A percentile compares a stretch with the other conserved stretches of the same genome.
These are phyloP conservation scores for Champsocephalus gunnari DNA, from an alignment of 2,797 vertebrate species.

Conservation along the genomic window DNA sequence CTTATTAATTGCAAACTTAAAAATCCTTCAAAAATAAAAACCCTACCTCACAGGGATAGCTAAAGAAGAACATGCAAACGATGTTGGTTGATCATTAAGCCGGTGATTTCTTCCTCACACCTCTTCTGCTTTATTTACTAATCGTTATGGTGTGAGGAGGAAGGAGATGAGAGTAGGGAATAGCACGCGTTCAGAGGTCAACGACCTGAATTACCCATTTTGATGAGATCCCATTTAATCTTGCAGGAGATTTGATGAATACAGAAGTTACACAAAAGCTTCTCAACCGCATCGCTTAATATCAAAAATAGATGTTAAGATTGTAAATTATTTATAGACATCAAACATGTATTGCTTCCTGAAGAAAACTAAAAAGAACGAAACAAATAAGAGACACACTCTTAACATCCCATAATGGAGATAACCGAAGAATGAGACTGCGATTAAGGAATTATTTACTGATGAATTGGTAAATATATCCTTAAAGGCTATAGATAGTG, in stretches of 20 bases:
- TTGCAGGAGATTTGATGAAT: slow-evolving; percentile 17
- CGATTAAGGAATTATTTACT: not conserved
- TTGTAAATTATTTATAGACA: slow-evolving; percentile 47
- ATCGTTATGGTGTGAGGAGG: not conserved
- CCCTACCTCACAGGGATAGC: not conserved
- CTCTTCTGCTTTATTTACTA: not conserved
- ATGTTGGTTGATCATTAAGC: not conserved
- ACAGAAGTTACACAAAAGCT: slow-evolving; percentile 10
- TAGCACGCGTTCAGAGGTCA: slow-evolving; percentile 11
- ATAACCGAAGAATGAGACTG: not conserved
- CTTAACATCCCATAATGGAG: not conserved
- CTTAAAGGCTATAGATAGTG: not conserved
- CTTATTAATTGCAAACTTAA: slow-evolving; percentile 12
- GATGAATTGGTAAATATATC: not conserved
- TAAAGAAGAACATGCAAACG: not conserved
- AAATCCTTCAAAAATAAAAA: not conserved
- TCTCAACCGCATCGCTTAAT: slow-evolving; percentile 22
- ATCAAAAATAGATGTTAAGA: slow-evolving; percentile 51
- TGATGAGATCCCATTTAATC: slow-evolving; percentile 32
- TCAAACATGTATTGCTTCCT: slow-evolving; percentile 28
- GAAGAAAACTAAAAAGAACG: slow-evolving; percentile 24
- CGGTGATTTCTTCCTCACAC: not conserved
- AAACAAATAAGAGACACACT: slow-evolving; percentile 19
- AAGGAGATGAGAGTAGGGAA: not conserved
- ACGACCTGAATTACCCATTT: slow-evolving; percentile 6